Base-by-base conservation (phyloP, 2,888 invertebrate species). In the Microctonus aethiopoides region DNA sequence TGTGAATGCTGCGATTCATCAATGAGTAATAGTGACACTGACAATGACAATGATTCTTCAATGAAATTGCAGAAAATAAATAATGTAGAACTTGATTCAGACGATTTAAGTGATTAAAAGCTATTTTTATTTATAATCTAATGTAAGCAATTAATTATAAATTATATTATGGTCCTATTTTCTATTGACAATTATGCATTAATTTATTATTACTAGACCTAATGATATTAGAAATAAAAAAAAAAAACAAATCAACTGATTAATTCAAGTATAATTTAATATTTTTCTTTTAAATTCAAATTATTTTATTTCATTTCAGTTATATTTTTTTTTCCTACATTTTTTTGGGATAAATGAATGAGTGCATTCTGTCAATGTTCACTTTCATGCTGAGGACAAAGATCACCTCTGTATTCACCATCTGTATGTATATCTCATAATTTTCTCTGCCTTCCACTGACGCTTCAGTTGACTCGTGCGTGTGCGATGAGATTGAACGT, bases 51-150 rank as follows among this genome's bases (percentile, higher is more conserved):
- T 29, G 29, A 72, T 24, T 22, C n/a, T 29, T 16, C 10, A 3
- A 34, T 9, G 9, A 20, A 57, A 29, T 13, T 10, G 2, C 54
- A 54, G 10, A 20, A 0, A 32, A 10, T 26, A n/a, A 16, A 59
- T 54, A 66, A 73, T n/a, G n/a, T n/a, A 2, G 70, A 71, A 61
- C 72, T 84, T n/a, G 84, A 84, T 67, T 84, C 83, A 1, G 84
- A 84, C 46, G 83, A 84, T 66, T 34, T 70, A 24, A 32, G 29
- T 52, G 22, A 3, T 10, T 52, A 46, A 46, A 26, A 52, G 13
- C 7, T 0, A 24, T 7, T 10, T 52, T 10, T 3, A 52, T 26
- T 7, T 7, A 29, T 29, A 29, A 5, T 3, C 29, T 29, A n/a
- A n/a, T n/a, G n/a, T n/a, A n/a, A n/a, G n/a, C n/a, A n/a, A n/a